These are phyloP conservation scores for Drosophila paramelanica DNA, from an alignment of 2,888 invertebrate genomes.

Conservation along the genomic window DNA sequence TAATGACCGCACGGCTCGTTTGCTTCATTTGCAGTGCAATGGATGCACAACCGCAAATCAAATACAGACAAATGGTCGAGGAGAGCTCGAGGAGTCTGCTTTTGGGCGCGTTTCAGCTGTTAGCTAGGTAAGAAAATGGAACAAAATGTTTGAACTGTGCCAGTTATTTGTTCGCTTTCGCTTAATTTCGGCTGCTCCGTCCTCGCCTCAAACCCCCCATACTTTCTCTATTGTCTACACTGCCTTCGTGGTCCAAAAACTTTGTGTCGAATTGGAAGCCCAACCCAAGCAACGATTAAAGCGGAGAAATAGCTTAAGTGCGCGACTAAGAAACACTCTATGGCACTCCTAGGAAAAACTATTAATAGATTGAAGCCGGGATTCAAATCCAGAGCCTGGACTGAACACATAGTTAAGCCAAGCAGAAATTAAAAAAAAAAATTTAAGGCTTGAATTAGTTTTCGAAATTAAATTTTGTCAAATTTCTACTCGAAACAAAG, in stretches of 20 bases:
- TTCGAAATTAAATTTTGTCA: too few relatives aligned
- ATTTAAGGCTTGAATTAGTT: too few relatives aligned
- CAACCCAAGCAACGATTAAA: conserved; percentile 10
- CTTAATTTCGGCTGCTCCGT: conserved; percentile 1
- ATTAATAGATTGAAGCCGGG: too few relatives aligned
- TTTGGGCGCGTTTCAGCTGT: not conserved
- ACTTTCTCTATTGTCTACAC: not conserved
- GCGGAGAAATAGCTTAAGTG: not conserved
- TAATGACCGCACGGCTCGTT: conserved; percentile 77
- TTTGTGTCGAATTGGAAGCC: conserved; percentile 4
- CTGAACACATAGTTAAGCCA: too few relatives aligned
- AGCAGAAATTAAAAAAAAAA: too few relatives aligned
- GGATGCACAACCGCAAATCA: conserved; percentile 76
- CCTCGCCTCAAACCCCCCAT: not conserved
- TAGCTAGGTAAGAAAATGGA: conserved; percentile 29
- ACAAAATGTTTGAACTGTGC: conserved; percentile 18
- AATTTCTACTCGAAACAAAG: too few relatives aligned
- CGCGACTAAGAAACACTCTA: not conserved
- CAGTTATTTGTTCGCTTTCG: conserved; percentile 16
- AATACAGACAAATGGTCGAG: conserved; percentile 51
- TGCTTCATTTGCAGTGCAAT: conserved; percentile 76
- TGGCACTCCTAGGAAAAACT: not conserved
- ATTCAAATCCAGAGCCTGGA: too few relatives aligned
- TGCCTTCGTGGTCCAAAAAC: conserved; percentile 5
- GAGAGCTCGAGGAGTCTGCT: not conserved